Percentiles rank a stretch among this genome's conserved stretches.
Evolutionary conservation across 1,140 invertebrate genomes (phyloP).

Genomic region (Megalopta genalis): DNA sequence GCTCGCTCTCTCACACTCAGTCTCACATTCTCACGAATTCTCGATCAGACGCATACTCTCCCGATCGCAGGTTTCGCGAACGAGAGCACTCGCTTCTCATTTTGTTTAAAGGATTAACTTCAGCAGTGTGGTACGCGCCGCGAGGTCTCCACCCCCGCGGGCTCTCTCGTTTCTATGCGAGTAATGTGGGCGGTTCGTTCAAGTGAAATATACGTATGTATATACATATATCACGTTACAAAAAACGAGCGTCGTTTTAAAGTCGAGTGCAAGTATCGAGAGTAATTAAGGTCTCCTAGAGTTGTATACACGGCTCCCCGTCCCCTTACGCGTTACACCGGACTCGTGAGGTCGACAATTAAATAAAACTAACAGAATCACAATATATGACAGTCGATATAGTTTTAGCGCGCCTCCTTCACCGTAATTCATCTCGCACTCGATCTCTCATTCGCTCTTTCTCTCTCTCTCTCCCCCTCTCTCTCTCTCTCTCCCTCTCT

Average conservation of each 20-base stretch:
- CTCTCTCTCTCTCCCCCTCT: not conserved
- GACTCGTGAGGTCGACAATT: conserved; percentile 27
- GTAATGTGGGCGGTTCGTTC: conserved; percentile 57
- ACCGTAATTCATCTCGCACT: not conserved
- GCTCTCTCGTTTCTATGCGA: conserved; percentile 28
- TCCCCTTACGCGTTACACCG: conserved; percentile 20
- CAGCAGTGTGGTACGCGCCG: too few species aligned
- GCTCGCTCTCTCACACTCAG: not conserved
- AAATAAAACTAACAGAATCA: conserved; percentile 48
- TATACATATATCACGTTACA: conserved; percentile 25
- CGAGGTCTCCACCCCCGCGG: not conserved
- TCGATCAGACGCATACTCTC: not conserved
- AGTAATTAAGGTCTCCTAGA: conserved; percentile 28
- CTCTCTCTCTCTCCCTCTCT: too few species aligned
- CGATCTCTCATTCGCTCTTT: not conserved
- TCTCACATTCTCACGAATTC: not conserved
- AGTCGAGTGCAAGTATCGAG: conserved; percentile 42
- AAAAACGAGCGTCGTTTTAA: conserved; percentile 41
- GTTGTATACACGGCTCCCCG: conserved; percentile 19
- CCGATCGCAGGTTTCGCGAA: too few species aligned
- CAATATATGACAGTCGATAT: conserved; percentile 46
- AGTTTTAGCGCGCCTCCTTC: conserved; percentile 9
- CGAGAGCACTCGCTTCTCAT: too few species aligned
- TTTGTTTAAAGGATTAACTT: too few species aligned
- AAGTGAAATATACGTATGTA: conserved; percentile 31